Conservation (phyloP, 1,140 invertebrate species). For the Papilio machaon region DNA sequence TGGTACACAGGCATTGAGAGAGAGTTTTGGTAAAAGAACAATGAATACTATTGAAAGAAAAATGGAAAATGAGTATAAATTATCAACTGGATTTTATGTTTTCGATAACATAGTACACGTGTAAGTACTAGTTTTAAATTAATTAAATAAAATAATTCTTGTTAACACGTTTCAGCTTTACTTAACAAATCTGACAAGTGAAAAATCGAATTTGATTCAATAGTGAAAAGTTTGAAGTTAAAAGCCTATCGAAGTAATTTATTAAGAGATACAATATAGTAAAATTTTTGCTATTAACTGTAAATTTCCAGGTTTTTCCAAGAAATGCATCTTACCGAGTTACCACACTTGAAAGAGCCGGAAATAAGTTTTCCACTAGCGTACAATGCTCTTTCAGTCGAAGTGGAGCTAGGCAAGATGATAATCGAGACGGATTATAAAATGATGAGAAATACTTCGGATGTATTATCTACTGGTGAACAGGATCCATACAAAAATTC, state of each 20-base stretch:
- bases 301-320: slow-evolving; percentile 52
- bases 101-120: slow-evolving; percentile 58
- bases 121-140: slow-evolving; percentile 48
- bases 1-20: slow-evolving; percentile 54
- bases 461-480: slow-evolving; percentile 44
- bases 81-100: slow-evolving; percentile 57
- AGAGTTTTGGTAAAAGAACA: slow-evolving; percentile 55
- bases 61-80: slow-evolving; percentile 38
- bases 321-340: slow-evolving; percentile 50
- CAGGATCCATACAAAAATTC: slow-evolving; percentile 50
- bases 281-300: background rate
- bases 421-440: slow-evolving; percentile 54
- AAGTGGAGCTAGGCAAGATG: slow-evolving; percentile 55
- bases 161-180: background rate
- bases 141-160: background rate
- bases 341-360: slow-evolving; percentile 51
- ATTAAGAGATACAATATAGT: background rate
- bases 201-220: background rate
- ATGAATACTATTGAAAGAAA: slow-evolving; percentile 62
- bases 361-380: slow-evolving; percentile 55
- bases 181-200: too few relatives aligned
- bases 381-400: slow-evolving; percentile 53
- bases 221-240: background rate
- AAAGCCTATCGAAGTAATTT: background rate
- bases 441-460: slow-evolving; percentile 55